These are phyloP conservation scores for Ceramica pisi DNA, from an alignment of 2,888 invertebrate genomes.

Conservation along the genomic window DNA sequence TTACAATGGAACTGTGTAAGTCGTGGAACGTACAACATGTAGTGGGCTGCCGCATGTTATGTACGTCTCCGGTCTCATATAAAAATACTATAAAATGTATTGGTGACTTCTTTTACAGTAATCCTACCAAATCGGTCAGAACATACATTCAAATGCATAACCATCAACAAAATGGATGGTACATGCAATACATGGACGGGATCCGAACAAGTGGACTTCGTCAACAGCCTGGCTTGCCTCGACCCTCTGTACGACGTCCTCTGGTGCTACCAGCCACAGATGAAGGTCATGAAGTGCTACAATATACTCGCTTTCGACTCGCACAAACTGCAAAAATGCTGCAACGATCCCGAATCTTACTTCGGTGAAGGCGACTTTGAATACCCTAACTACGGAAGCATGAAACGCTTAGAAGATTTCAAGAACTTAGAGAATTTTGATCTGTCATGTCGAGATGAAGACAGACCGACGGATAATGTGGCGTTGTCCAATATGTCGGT, in stretches of 20 bases:
- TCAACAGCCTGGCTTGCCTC: conserved; percentile 94
- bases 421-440: conserved; percentile 83
- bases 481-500: conserved; percentile 91
- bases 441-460: conserved; percentile 76
- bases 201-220: conserved; percentile 96
- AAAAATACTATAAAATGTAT: not conserved
- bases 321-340: conserved; percentile 84
- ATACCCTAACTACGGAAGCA: conserved; percentile 84
- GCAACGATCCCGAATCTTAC: conserved; percentile 76
- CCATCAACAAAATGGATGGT: conserved; percentile 97
- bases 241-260: conserved; percentile 98
- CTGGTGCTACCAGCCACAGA: conserved; percentile 96
- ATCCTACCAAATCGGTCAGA: conserved; percentile 95
- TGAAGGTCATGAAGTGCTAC: conserved; percentile 93
- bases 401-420: conserved; percentile 86
- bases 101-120: conserved; percentile 87
- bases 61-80: not conserved
- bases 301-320: conserved; percentile 96
- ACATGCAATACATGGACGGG: conserved; percentile 96
- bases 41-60: not conserved
- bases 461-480: conserved; percentile 75
- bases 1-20: no score
- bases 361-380: conserved; percentile 77
- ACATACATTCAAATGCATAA: conserved; percentile 95
- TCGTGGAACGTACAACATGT: no score